phyloP scores from a whole-genome alignment of 1,140 invertebrate genomes.

The Coenobita brevimanus region DNA sequence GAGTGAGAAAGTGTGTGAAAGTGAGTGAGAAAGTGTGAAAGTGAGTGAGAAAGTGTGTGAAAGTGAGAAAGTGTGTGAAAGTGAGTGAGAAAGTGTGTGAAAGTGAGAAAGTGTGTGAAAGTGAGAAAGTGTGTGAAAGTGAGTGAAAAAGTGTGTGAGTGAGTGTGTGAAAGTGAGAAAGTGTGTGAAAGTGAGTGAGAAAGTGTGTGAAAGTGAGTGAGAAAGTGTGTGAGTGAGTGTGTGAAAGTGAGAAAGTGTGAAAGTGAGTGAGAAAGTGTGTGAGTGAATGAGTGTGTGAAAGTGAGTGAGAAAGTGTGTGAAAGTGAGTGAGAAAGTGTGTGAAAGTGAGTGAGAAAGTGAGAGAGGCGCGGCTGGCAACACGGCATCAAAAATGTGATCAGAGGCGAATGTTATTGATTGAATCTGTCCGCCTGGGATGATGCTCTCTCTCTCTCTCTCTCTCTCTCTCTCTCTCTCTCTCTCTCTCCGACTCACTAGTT shows the following conservation, averaged over 20 bases:
- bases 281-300: background rate
- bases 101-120: background rate
- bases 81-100: background rate
- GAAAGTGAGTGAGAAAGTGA: background rate
- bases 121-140: background rate
- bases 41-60: too few relatives aligned
- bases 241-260: background rate
- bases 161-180: conserved; percentile 3
- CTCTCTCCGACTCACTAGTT: background rate
- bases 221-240: background rate
- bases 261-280: background rate
- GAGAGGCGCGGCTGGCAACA: conserved; percentile 44
- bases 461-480: conserved; percentile 30
- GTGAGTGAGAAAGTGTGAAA: too few relatives aligned
- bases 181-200: background rate
- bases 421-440: conserved; percentile 52
- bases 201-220: background rate
- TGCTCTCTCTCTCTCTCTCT: conserved; percentile 35
- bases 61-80: too few relatives aligned
- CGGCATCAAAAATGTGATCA: conserved; percentile 63
- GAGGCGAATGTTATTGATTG: conserved; percentile 64
- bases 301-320: background rate
- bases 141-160: background rate
- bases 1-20: too few relatives aligned
- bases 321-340: background rate